Conservation (phyloP, 2,888 invertebrate species). For the Boloria euphrosyne region DNA sequence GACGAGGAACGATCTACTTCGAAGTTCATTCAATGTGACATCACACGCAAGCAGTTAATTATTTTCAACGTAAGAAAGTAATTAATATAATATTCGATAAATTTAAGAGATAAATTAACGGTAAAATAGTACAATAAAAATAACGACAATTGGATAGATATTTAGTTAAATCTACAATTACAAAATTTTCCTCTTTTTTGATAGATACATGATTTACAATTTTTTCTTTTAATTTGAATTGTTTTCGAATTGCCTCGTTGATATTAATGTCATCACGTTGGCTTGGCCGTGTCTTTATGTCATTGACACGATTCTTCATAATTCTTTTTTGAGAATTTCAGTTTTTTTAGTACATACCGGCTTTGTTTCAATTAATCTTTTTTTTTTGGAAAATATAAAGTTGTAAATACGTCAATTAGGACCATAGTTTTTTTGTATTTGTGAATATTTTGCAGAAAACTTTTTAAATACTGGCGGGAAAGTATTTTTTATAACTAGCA, state of each 20-base stretch:
- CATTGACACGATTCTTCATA: constrained; percentile 14
- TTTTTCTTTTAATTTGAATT: constrained; percentile 74
- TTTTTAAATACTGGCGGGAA: constrained; percentile 20
- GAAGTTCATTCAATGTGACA: constrained; percentile 82
- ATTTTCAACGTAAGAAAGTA: constrained; percentile 69
- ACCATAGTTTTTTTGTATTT: background rate
- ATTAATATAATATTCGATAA: constrained; percentile 75
- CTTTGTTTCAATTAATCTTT: no score
- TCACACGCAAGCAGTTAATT: constrained; percentile 73
- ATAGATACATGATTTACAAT: constrained; percentile 70
- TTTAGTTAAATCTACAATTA: constrained; percentile 79
- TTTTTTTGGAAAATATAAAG: no score
- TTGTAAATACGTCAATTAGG: no score
- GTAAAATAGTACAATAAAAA: constrained; percentile 78
- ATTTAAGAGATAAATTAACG: constrained; percentile 72
- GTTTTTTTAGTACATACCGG: no score
- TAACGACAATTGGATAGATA: constrained; percentile 79
- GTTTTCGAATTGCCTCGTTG: constrained; percentile 70
- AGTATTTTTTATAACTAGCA: constrained; percentile 19
- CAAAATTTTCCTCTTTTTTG: constrained; percentile 79
- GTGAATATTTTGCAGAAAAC: background rate
- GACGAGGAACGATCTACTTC: constrained; percentile 76
- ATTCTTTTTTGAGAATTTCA: background rate
- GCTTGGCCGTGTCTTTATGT: constrained; percentile 44
- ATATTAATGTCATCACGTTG: constrained; percentile 72